Base-by-base conservation (phyloP, 2,888 invertebrate species). In the Scaptomyza tumidula region DNA sequence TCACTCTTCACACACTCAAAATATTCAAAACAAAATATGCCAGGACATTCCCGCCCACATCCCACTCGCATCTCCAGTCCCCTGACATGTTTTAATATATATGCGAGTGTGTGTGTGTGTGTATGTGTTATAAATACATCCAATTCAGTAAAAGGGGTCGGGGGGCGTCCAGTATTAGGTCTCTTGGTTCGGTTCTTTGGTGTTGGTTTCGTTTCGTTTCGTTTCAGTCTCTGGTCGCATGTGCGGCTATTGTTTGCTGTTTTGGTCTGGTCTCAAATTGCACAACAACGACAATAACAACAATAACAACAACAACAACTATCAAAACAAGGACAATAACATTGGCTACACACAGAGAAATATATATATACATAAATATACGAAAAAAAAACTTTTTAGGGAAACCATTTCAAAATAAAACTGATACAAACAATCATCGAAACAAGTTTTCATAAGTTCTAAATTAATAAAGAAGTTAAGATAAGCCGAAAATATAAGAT, bases 211-310 rank as follows among this genome's bases (percentile, higher is more conserved):
- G 56, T 45, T 54, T 16, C 48, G n/a, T 31, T 49, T 39, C 52
- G 31, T 71, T 64, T 63, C 45, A 35, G 29, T 48, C 11, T 56
- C 44, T 41, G 67, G 73, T 73, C 66, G 45, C 69, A 52, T 70
- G 60, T 69, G 45, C 45, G 45, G 27, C 44, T 29, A 9, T 65
- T 65, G 64, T 62, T 44, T 46, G 62, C n/a, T 71, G 71, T 53
- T 48, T 68, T 60, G 54, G 76, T 41, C 50, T 54, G 75, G 66
- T 71, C 83, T 79, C 86, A 57, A 56, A 57, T 84, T 83, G 86
- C 72, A 80, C 77, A 57, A 76, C 52, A 71, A 53, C 63, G 43
- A 61, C 77, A 55, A 44, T 5, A 27, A 41, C 31, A 29, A 76
- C 72, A 57, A 75, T 46, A 63, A 56, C 68, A 45, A 61, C 61